Evolutionary conservation across 2,797 vertebrate species (phyloP), one percentile per base, ranked within the genome.

Genomic region (Tapera naevia): DNA sequence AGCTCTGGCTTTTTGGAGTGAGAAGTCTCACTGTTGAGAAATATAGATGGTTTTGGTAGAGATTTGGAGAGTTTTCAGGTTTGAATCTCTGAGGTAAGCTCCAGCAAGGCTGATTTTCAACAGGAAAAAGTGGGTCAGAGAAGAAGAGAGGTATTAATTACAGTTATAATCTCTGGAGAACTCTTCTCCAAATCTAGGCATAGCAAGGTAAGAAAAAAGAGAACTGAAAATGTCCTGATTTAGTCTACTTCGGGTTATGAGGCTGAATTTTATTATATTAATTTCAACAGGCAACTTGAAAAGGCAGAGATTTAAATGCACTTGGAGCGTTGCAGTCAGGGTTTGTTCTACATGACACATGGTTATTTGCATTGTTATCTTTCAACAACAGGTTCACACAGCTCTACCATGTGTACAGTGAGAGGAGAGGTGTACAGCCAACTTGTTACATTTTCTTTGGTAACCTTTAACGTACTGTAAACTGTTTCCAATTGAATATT

Each of bases 71-170:
- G 93, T 39, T 96, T 97, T 97, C 88, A 94, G 70, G 45, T 67
- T 89, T 79, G 76, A 88, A 25, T 94, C 91, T 97, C 89, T 74
- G 74, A 94, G 71, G 73, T 83, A 91, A 96, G 53, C 81, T 94
- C 94, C 30, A 19, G 53, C 30, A 54, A 54, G 50, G 25, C 50
- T 51, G 27, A 28, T 51, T 51, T 51, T 17, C 66, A 80, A 56
- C 19, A 64, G 75, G 75, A 79, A 96, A 95, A 97, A 91, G 80
- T 95, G 92, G 94, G 93, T 95, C 92, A 93, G n/a, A 67, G 74
- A 86, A 91, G 94, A 66, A 90, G 21, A 88, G 51, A 78, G 35
- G 33, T 93, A 95, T 95, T 98, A 97, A 97, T 97, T 97, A 95
- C 57, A 94, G 58, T 21, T 87, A 89, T 90, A 93, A 71, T 54